Base-by-base conservation (phyloP, 2,113 vertebrate species). In the Plecotus auritus region DNA sequence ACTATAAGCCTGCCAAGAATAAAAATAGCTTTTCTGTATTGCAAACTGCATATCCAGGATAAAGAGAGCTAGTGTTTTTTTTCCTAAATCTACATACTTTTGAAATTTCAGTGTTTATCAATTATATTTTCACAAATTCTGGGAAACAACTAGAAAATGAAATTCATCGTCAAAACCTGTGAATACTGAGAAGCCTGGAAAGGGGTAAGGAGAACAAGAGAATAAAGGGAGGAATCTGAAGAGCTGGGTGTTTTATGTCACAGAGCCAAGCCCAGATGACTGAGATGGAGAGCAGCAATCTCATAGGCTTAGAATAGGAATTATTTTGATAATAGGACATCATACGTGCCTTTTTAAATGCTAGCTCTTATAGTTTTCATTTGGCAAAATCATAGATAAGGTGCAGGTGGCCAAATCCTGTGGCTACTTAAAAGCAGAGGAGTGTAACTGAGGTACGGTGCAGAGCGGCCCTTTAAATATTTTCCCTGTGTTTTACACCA, bases 51-150 rank as follows among this genome's bases (percentile, higher is more conserved):
- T 91, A 84, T 84, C 5, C 35, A 70, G 22, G 47, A 18, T 67
- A 77, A 5, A 81, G 56, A 85, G 88, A 64, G 14, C 4, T 32
- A 9, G 4, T 40, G 7, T 78, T 87, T 73, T n/a, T 64, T 32
- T 74, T 47, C 9, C 70, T 26, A 59, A 95, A 89, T 49, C 76
- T 70, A 70, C 26, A 70, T 94, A 74, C 47, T 94, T 96, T 94
- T 32, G 35, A 87, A 66, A 88, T 80, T 42, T 76, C 28, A 64
- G 5, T 84, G 56, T 66, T 81, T 9, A 85, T 81, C n/a, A 35
- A 20, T 59, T 54, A 45, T n/a, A 70, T 77, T 89, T 93, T 81
- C 16, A 93, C 13, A 49, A 81, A 32, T 83, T 87, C 81, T 96
- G 76, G 77, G 67, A 74, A 78, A 74, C 20, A 84, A 12, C 47